These are phyloP conservation scores for Venustaconcha ellipsiformis DNA, from an alignment of 1,140 invertebrate species.

Conservation along the genomic window DNA sequence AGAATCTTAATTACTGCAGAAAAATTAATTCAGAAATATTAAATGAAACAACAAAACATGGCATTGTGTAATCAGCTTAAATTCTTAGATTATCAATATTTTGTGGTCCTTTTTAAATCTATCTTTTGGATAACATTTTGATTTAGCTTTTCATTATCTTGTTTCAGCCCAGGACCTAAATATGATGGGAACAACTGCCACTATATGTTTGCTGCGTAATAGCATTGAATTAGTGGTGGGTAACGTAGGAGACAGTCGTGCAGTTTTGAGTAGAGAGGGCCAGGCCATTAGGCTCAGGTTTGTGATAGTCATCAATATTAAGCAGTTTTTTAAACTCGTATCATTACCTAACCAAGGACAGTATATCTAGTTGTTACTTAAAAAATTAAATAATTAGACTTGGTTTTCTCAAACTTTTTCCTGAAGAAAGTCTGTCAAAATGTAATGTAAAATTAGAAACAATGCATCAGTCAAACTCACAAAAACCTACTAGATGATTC, in stretches of 20 bases:
- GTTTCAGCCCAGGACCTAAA: slow-evolving; percentile 25
- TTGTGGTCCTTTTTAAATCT: neutral
- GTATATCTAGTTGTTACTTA: no score
- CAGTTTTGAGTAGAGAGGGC: slow-evolving; percentile 72
- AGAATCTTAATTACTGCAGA: no score
- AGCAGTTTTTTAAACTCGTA: no score
- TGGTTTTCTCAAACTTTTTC: no score
- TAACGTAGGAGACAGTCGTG: slow-evolving; percentile 74
- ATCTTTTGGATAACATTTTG: neutral
- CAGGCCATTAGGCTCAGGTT: slow-evolving; percentile 64
- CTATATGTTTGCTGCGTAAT: slow-evolving; percentile 71
- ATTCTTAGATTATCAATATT: neutral
- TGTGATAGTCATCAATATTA: no score
- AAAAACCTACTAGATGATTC: no score
- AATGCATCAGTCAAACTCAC: no score
- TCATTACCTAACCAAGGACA: no score
- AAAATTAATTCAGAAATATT: no score
- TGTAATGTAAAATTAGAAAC: no score
- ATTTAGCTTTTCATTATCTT: neutral
- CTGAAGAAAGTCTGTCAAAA: no score
- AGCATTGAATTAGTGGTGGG: slow-evolving; percentile 70
- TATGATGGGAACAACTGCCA: slow-evolving; percentile 72
- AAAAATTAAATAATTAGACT: no score
- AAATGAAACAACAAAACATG: neutral
- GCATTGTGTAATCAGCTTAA: neutral